Percentiles rank a stretch among this genome's conserved stretches.
Evolutionary conservation across 2,113 vertebrate genomes (phyloP).

Genomic region (Okapia johnstoni): DNA sequence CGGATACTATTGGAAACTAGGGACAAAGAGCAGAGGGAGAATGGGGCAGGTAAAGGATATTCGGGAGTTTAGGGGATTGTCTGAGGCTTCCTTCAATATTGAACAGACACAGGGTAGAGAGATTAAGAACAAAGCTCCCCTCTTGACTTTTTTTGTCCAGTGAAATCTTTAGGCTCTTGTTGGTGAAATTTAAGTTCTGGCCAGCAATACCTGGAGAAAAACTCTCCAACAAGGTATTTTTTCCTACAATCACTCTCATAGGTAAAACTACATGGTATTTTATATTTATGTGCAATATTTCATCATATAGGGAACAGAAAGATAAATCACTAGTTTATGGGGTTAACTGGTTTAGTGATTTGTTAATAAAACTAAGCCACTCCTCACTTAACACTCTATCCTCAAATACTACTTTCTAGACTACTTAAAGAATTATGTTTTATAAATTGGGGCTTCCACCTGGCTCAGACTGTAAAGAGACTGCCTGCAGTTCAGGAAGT

Average conservation of each 20-base stretch:
- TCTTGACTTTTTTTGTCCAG: background rate
- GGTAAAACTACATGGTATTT: background rate
- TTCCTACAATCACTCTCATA: background rate
- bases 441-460: background rate
- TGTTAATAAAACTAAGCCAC: constrained; percentile 15
- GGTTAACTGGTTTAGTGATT: background rate
- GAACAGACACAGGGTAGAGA: background rate
- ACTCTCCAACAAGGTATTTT: background rate
- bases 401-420: background rate
- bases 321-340: background rate
- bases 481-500: background rate
- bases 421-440: background rate
- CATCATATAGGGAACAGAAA: background rate
- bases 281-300: background rate
- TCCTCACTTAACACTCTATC: background rate
- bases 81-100: background rate
- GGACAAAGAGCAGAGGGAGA: background rate
- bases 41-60: background rate
- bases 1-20: background rate
- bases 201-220: background rate
- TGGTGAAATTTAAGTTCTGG: background rate
- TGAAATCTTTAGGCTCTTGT: background rate
- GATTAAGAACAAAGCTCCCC: background rate
- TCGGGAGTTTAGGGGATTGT: background rate
- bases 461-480: background rate